These are phyloP conservation scores for Psettodes erumei DNA, from an alignment of 2,113 vertebrate species.

Conservation along the genomic window DNA sequence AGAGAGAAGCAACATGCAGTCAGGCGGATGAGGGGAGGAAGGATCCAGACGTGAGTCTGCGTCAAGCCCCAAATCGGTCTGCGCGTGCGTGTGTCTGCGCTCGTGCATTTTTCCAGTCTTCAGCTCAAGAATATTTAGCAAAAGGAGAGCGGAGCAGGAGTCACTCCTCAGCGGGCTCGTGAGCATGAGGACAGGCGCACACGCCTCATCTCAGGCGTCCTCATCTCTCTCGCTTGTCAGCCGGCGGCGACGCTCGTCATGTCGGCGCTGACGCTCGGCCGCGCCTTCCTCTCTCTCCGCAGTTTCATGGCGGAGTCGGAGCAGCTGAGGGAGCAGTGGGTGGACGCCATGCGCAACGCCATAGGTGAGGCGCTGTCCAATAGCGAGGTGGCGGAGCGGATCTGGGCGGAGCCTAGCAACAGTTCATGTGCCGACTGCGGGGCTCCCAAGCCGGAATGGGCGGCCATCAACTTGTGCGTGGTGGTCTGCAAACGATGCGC, in stretches of 20 bases:
- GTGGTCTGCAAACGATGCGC: constrained; percentile 96
- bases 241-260: constrained; percentile 25
- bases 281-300: constrained; percentile 38
- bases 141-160: constrained; percentile 23
- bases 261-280: constrained; percentile 20
- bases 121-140: constrained; percentile 41
- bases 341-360: constrained; percentile 88
- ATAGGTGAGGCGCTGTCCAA: constrained; percentile 91
- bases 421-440: constrained; percentile 90
- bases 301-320: constrained; percentile 92
- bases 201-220: not conserved
- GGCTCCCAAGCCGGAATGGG: constrained; percentile 89
- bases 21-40: constrained; percentile 49
- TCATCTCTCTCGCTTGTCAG: not conserved
- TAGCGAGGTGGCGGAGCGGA: constrained; percentile 87
- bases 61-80: constrained; percentile 36
- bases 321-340: constrained; percentile 89
- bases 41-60: constrained; percentile 10
- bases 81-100: constrained; percentile 21
- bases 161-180: constrained; percentile 10
- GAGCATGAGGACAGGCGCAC: constrained; percentile 2
- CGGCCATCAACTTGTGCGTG: constrained; percentile 93
- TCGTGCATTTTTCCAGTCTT: constrained; percentile 48
- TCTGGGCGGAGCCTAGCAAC: constrained; percentile 90
- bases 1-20: constrained; percentile 6